Percentiles rank a stretch among this genome's conserved stretches.
These are phyloP conservation scores for Ecliptopera silaceata DNA, from an alignment of 2,888 invertebrate species.

Conservation along the genomic window DNA sequence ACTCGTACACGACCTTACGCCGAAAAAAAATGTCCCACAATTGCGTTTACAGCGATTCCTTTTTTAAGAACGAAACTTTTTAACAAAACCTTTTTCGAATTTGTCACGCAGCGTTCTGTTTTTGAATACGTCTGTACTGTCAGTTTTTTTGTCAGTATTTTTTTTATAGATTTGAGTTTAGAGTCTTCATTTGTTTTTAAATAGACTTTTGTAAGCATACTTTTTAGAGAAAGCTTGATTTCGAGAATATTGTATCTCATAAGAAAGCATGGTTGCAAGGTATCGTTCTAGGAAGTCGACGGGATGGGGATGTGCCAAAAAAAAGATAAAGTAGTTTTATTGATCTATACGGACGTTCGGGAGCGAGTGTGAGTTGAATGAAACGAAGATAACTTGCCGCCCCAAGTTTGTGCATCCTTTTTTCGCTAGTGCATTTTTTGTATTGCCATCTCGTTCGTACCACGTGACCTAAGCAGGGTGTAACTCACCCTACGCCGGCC, in stretches of 20 bases:
- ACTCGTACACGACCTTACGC: constrained; percentile 59
- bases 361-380: constrained; percentile 83
- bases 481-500: constrained; percentile 83
- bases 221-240: constrained; percentile 28
- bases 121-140: constrained; percentile 30
- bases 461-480: constrained; percentile 84
- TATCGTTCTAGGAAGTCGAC: constrained; percentile 79
- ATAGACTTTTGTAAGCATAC: constrained; percentile 15
- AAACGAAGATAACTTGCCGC: constrained; percentile 84
- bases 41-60: constrained; percentile 62
- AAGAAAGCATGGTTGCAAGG: constrained; percentile 66
- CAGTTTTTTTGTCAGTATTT: constrained; percentile 28
- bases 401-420: constrained; percentile 70
- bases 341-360: constrained; percentile 83
- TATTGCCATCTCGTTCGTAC: constrained; percentile 67
- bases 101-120: constrained; percentile 44
- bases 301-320: constrained; percentile 83
- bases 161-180: constrained; percentile 41
- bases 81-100: constrained; percentile 46
- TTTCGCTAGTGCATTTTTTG: constrained; percentile 52
- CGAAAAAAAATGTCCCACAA: constrained; percentile 65
- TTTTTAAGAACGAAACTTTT: constrained; percentile 54
- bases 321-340: constrained; percentile 85
- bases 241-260: constrained; percentile 32
- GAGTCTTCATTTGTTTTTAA: constrained; percentile 37